Evolutionary conservation across 2,797 vertebrate species (phyloP).

Genomic region (Dromococcyx pavoninus): DNA sequence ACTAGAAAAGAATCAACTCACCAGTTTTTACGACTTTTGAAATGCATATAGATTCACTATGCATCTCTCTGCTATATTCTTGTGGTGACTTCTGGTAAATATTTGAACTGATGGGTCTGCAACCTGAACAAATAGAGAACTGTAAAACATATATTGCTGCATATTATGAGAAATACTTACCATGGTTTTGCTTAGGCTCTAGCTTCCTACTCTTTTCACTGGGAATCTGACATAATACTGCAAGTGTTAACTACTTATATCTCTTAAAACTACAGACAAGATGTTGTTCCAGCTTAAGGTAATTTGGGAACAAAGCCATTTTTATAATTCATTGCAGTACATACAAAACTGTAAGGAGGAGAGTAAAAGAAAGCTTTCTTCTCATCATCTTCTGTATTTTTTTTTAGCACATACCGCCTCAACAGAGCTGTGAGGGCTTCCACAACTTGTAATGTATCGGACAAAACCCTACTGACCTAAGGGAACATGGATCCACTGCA

Average conservation of each 20-base stretch:
- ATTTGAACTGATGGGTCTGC: background rate
- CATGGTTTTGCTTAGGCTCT: background rate
- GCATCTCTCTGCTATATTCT: background rate
- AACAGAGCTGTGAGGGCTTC: background rate
- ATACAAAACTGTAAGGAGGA: background rate
- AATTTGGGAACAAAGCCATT: background rate
- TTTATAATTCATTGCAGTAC: background rate
- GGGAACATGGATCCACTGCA: background rate
- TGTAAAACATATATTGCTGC: background rate
- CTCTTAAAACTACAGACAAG: background rate
- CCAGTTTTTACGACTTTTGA: background rate
- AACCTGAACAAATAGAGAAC: background rate
- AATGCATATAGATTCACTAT: background rate
- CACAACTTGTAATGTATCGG: background rate
- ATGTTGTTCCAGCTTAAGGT: background rate
- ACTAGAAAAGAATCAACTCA: background rate
- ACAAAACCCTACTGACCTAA: background rate
- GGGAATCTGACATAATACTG: background rate
- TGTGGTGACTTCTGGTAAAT: background rate
- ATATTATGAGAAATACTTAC: background rate
- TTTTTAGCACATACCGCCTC: background rate
- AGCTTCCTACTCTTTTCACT: background rate
- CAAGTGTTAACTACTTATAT: background rate
- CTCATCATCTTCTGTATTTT: background rate
- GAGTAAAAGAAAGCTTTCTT: background rate